phyloP scores from a whole-genome alignment of 2,888 invertebrate genomes.

The Invenusta paracnida region DNA sequence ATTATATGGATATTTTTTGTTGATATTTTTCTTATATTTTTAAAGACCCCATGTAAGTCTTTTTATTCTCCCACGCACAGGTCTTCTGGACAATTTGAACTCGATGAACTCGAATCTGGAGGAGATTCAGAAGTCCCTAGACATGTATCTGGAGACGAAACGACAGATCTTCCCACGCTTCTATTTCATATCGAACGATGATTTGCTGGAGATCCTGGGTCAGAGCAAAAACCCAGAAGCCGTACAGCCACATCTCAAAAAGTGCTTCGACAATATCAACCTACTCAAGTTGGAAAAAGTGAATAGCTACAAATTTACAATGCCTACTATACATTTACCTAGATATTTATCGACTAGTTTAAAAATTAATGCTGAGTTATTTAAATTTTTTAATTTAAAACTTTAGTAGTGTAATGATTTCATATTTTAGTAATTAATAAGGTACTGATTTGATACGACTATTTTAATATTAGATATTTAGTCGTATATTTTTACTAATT shows the following conservation, averaged over 20 bases:
- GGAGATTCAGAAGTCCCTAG: conserved; percentile 74
- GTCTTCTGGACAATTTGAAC: conserved; percentile 68
- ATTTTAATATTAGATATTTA: no score
- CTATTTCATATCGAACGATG: conserved; percentile 77
- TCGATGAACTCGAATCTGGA: conserved; percentile 74
- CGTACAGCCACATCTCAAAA: conserved; percentile 79
- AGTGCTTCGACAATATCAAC: conserved; percentile 79
- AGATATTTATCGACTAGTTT: no score
- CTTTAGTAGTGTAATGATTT: neutral
- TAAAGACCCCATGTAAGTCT: no score
- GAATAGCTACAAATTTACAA: no score
- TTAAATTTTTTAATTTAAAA: no score
- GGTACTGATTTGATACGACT: neutral
- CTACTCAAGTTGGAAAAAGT: conserved; percentile 59
- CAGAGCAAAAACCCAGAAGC: conserved; percentile 77
- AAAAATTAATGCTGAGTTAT: no score
- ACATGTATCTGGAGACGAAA: conserved; percentile 80
- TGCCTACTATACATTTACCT: no score
- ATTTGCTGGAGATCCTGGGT: conserved; percentile 76
- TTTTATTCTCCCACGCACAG: no score
- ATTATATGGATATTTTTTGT: no score
- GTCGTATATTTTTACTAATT: no score
- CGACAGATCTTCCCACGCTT: conserved; percentile 79
- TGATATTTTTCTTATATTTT: no score
- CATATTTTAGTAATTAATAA: neutral